phyloP scores from a whole-genome alignment of 2,888 invertebrate genomes.

The Tanytarsus gracilentus region DNA sequence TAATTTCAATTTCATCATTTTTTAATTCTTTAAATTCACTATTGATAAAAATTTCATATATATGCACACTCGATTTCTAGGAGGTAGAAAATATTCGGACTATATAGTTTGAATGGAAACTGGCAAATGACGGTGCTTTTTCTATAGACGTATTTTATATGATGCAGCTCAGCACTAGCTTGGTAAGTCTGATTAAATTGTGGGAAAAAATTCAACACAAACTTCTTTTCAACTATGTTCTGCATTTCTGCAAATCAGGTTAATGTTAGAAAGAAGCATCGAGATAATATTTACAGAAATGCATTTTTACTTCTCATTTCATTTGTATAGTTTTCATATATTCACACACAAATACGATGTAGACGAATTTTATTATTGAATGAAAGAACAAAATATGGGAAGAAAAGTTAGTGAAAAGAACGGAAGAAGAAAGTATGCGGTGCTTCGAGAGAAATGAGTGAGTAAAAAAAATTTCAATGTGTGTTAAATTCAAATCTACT shows the following conservation, averaged over 20 bases:
- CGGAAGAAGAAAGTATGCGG: background rate
- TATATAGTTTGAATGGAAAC: slow-evolving; percentile 1
- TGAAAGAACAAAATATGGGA: background rate
- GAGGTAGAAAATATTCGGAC: background rate
- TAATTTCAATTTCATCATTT: background rate
- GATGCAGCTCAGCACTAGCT: background rate
- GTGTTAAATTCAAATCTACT: no score
- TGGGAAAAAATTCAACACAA: slow-evolving; percentile 15
- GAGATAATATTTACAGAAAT: no score
- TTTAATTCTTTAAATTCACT: background rate
- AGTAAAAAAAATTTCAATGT: no score
- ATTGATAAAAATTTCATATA: background rate
- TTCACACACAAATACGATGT: background rate
- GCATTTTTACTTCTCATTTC: slow-evolving; percentile 20
- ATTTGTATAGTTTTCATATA: background rate
- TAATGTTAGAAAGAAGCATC: slow-evolving; percentile 21
- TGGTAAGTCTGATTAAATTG: no score
- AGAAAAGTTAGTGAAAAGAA: background rate
- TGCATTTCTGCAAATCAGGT: background rate
- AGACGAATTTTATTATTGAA: background rate
- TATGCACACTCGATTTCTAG: background rate
- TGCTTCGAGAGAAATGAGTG: background rate
- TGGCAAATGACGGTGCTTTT: slow-evolving; percentile 18
- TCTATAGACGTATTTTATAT: slow-evolving; percentile 12
- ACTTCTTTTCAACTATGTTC: slow-evolving; percentile 1